Conservation (phyloP, 2,888 invertebrate genomes). For the Drosophila conformis region DNA sequence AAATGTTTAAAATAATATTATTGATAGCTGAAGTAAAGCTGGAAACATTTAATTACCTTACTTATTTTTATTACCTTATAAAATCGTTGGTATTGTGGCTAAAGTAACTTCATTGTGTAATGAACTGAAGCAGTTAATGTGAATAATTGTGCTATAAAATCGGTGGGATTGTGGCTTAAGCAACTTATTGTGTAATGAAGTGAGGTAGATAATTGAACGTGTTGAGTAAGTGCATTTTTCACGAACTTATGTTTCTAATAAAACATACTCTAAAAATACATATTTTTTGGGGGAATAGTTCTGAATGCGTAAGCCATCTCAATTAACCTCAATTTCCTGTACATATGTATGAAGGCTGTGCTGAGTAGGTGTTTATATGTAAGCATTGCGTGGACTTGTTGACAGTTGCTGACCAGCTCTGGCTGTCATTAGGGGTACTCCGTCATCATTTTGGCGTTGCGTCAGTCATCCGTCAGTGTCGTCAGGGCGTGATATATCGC, state of each 20-base stretch:
- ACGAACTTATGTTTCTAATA: not conserved
- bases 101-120: no score
- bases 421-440: conserved; percentile 61
- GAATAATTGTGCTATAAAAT: not conserved
- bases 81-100: not conserved
- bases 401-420: conserved; percentile 59
- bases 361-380: not conserved
- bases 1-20: not conserved
- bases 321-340: conserved; percentile 3
- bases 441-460: conserved; percentile 47
- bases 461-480: conserved; percentile 69
- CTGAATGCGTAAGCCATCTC: not conserved
- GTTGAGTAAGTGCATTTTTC: not conserved
- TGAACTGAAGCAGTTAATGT: no score
- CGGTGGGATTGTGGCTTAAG: not conserved
- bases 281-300: not conserved
- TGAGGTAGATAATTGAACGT: not conserved
- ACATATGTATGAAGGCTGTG: not conserved
- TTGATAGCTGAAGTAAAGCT: not conserved
- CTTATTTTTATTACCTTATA: not conserved
- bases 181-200: not conserved
- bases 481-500: conserved; percentile 64
- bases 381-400: conserved; percentile 21
- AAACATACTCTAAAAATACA: not conserved
- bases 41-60: not conserved